Evolutionary conservation across 2,113 vertebrate species (phyloP), one percentile per base, ranked within the genome.

Genomic region (Columba janthina): DNA sequence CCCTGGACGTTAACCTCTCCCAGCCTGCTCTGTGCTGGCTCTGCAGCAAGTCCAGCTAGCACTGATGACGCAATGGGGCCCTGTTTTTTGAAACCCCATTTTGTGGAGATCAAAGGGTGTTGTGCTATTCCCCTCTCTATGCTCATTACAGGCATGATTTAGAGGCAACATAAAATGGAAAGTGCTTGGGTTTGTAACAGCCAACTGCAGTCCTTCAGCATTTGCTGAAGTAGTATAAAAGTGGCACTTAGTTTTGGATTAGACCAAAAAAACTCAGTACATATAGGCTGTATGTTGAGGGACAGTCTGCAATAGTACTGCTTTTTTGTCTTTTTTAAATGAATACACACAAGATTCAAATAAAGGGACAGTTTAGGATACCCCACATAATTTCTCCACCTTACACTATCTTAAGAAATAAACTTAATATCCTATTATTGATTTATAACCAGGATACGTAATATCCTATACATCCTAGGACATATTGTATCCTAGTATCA

Each of bases 21-120:
- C 54, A 10, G 25, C 5, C 21, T 1, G 0, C 51, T 60, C 36
- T 25, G 34, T 51, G 83, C 31, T 3, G 9, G 57, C 62, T 70
- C 74, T 66, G 46, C 42, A 0, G 15, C 67, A 21, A 72, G 42
- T 25, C 40, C 38, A 32, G 53, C 8, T 1, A 73, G 61, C 34
- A 6, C 31, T 2, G 42, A 46, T 18, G 26, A 80, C 24, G 22
- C 72, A 76, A 12, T 0, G 0, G 36, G 50, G 67, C 32, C 19
- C 4, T 2, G 2, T 19, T 88, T 78, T 70, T 36, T 7, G 4
- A 82, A 83, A 42, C 10, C 21, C 13, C 20, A 4, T 83, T 83
- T 40, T 64, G 29, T 32, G 60, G 74, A 29, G 24, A 12, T 21
- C 8, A 73, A 60, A 65, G 34, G 40, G 12, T 11, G 42, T 15